Evolutionary conservation across 1,140 invertebrate species (phyloP).

Genomic region (Bombus breviceps): DNA sequence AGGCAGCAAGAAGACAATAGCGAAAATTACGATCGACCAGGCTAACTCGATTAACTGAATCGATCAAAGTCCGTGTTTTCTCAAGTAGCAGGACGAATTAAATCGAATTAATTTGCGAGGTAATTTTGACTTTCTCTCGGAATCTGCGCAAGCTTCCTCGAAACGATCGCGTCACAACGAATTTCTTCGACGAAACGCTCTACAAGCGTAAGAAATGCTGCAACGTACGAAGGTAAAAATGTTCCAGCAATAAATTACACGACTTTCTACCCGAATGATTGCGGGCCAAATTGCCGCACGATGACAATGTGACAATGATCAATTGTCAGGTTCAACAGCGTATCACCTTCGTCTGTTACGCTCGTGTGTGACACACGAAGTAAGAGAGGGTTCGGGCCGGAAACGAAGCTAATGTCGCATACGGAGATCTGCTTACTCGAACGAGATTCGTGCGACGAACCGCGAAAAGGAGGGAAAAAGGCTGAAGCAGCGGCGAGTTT

Average conservation of each 20-base stretch:
- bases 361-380: no score
- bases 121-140: neutral
- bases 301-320: no score
- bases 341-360: no score
- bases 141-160: neutral
- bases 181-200: no score
- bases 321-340: neutral
- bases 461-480: neutral
- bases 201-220: neutral
- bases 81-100: neutral
- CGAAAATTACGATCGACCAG: slow-evolving; percentile 18
- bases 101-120: neutral
- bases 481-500: neutral
- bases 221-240: no score
- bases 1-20: neutral
- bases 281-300: neutral
- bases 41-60: slow-evolving; percentile 10
- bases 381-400: neutral
- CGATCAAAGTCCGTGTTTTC: slow-evolving; percentile 1
- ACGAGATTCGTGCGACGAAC: neutral
- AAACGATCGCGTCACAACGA: neutral
- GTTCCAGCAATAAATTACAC: neutral
- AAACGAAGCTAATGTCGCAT: neutral
- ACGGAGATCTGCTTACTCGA: neutral
- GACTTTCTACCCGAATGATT: neutral